Conservation (phyloP, 2,888 invertebrate species). For the Rhamnusium bicolor region DNA sequence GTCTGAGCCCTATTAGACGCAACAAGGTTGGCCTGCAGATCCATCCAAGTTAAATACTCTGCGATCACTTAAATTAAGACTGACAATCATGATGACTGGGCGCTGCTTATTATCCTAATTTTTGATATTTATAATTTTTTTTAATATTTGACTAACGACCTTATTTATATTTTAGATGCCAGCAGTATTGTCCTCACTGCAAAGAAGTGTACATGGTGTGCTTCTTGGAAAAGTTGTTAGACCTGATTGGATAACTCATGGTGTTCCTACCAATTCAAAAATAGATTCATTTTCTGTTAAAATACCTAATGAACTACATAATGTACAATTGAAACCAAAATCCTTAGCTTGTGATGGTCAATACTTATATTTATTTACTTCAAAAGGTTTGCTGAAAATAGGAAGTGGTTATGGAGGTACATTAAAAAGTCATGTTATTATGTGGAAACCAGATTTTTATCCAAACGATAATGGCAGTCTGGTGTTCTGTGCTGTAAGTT, state of each 20-base stretch:
- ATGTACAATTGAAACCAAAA: conserved; percentile 70
- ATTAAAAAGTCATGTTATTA: conserved; percentile 90
- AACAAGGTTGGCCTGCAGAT: no score
- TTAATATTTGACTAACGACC: neutral
- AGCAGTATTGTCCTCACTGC: conserved; percentile 86
- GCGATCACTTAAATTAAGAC: no score
- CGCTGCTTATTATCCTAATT: no score
- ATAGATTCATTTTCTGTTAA: conserved; percentile 79
- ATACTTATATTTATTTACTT: conserved; percentile 89
- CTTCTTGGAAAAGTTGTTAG: conserved; percentile 87
- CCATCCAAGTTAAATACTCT: no score
- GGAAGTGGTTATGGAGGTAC: conserved; percentile 97
- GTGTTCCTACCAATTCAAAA: conserved; percentile 85
- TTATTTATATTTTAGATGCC: conserved; percentile 78
- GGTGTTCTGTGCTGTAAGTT: conserved; percentile 86
- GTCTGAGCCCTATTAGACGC: no score
- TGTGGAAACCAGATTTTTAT: conserved; percentile 87
- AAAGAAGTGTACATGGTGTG: conserved; percentile 91
- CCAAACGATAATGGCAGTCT: conserved; percentile 89
- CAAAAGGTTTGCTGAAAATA: conserved; percentile 90
- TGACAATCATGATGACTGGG: no score
- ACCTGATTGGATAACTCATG: conserved; percentile 92
- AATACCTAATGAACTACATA: conserved; percentile 72
- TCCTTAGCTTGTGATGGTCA: conserved; percentile 92
- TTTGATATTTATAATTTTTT: no score